Percentiles rank a stretch among this genome's conserved stretches.
These are phyloP conservation scores for Puntigrus tetrazona DNA, from an alignment of 2,113 vertebrate species.

Conservation along the genomic window DNA sequence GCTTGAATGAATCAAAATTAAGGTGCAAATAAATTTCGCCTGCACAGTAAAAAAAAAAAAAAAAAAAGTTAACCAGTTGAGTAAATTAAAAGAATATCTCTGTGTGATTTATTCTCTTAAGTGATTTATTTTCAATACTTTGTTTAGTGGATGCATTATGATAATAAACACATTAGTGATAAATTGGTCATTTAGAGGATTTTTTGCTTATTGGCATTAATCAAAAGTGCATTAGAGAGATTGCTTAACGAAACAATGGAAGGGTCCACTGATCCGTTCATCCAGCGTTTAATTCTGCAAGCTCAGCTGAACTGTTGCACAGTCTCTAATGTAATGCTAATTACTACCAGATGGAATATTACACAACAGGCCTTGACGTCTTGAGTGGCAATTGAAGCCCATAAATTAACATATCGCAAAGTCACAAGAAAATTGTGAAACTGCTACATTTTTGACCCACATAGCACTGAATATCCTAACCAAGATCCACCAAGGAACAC, in stretches of 20 bases:
- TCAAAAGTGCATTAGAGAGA: slow-evolving; percentile 31
- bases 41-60: neutral
- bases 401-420: slow-evolving; percentile 40
- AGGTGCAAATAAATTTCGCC: neutral
- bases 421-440: slow-evolving; percentile 13
- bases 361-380: slow-evolving; percentile 35
- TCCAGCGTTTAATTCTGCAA: slow-evolving; percentile 35
- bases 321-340: slow-evolving; percentile 51
- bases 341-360: slow-evolving; percentile 36
- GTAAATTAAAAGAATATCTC: neutral
- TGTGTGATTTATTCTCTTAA: neutral
- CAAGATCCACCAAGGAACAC: neutral
- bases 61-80: neutral
- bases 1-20: neutral
- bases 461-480: neutral
- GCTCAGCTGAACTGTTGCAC: slow-evolving; percentile 35
- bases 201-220: slow-evolving; percentile 32
- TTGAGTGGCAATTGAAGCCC: slow-evolving; percentile 8
- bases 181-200: slow-evolving; percentile 31
- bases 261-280: slow-evolving; percentile 16
- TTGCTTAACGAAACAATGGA: slow-evolving; percentile 45
- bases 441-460: neutral
- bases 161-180: slow-evolving; percentile 29
- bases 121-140: slow-evolving; percentile 5
- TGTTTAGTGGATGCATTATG: slow-evolving; percentile 29